Conservation (phyloP, 2,888 invertebrate genomes). For the Ephialtes manifestator region DNA sequence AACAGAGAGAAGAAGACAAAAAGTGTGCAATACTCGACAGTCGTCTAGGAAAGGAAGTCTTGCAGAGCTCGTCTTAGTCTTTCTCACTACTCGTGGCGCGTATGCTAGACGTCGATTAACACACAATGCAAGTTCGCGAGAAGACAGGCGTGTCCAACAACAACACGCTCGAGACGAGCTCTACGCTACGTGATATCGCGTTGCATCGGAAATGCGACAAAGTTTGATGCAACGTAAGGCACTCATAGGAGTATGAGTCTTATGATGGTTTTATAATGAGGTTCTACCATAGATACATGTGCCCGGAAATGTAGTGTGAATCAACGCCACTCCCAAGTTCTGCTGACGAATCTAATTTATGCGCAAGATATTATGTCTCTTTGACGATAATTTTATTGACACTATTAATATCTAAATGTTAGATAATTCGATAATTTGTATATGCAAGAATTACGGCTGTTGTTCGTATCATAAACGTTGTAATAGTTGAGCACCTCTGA, state of each 20-base stretch:
- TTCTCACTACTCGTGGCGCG: slow-evolving; percentile 59
- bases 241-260: not conserved
- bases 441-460: not conserved
- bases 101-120: slow-evolving; percentile 75
- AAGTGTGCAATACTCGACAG: not conserved
- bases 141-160: slow-evolving; percentile 55
- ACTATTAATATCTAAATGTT: slow-evolving; percentile 31
- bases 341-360: slow-evolving; percentile 30
- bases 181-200: slow-evolving; percentile 10
- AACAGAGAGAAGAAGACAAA: slow-evolving; percentile 13
- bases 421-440: slow-evolving; percentile 18
- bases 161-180: slow-evolving; percentile 5
- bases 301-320: slow-evolving; percentile 38
- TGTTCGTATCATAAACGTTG: not conserved
- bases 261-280: not conserved
- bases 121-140: slow-evolving; percentile 73
- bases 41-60: slow-evolving; percentile 64
- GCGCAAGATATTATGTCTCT: slow-evolving; percentile 20
- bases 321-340: slow-evolving; percentile 35
- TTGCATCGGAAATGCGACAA: slow-evolving; percentile 13
- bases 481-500: slow-evolving; percentile 82
- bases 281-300: not conserved
- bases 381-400: slow-evolving; percentile 47
- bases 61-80: slow-evolving; percentile 33
- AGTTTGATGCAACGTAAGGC: slow-evolving; percentile 11